Conservation (phyloP, 2,797 vertebrate genomes). For the Martes flavigula region DNA sequence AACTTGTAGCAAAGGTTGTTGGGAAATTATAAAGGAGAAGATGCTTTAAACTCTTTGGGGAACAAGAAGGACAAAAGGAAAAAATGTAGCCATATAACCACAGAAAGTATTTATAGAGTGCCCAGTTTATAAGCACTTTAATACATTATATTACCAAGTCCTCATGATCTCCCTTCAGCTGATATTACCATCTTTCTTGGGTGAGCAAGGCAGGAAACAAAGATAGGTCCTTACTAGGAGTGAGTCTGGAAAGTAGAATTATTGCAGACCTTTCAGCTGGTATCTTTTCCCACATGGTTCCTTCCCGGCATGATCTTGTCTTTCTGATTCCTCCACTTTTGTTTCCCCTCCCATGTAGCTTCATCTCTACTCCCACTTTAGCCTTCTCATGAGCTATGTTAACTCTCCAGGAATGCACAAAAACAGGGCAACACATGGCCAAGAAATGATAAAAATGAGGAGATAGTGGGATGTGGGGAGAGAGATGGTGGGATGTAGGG, state of each 20-base stretch:
- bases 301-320: rapidly evolving
- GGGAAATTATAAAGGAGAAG: background rate
- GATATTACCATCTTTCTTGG: background rate
- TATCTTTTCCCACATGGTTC: background rate
- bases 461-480: background rate
- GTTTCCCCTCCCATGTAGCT: background rate
- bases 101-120: background rate
- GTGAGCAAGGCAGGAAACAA: background rate
- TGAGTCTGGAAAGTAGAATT: too few species aligned
- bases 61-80: background rate
- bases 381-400: background rate
- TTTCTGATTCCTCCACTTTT: background rate
- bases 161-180: background rate
- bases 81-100: background rate
- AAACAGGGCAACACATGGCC: background rate
- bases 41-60: background rate
- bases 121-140: background rate
- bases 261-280: background rate
- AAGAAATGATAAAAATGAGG: background rate
- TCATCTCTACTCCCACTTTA: background rate
- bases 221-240: background rate
- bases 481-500: background rate
- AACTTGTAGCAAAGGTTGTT: background rate
- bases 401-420: background rate
- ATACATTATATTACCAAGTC: background rate